phyloP scores from a whole-genome alignment of 2,888 invertebrate genomes.

The Leptinotarsa juncta region DNA sequence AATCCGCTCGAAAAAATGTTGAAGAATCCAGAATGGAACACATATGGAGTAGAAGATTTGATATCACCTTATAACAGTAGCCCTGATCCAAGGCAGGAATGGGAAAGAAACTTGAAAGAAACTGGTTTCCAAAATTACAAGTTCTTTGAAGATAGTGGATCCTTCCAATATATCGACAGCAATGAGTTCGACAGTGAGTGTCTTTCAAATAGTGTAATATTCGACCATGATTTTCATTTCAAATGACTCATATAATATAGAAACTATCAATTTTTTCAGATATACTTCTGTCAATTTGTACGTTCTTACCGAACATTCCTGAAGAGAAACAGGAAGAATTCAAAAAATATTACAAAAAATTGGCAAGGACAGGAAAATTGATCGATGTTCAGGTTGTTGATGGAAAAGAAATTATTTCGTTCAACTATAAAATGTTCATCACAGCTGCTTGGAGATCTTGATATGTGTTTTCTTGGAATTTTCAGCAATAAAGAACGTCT shows the following conservation, averaged over 20 bases:
- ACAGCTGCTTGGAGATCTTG: neutral
- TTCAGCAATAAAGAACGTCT: neutral
- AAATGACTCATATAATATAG: no score
- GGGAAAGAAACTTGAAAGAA: no score
- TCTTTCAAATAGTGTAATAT: neutral
- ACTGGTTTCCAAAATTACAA: no score
- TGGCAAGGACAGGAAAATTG: neutral
- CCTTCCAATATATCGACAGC: no score
- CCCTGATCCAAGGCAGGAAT: no score
- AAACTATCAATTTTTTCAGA: neutral
- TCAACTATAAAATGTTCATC: neutral
- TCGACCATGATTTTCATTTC: no score
- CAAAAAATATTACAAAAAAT: neutral
- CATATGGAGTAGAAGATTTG: neutral
- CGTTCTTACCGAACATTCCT: neutral
- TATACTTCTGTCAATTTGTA: neutral
- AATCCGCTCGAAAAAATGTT: neutral
- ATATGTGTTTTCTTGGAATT: neutral
- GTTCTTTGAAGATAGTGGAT: no score
- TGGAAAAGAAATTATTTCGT: neutral
- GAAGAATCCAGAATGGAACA: conserved; percentile 8
- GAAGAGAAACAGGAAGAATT: neutral
- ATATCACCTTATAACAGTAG: no score
- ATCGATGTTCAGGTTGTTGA: neutral
- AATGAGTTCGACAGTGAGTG: no score